A percentile compares a stretch with the other conserved stretches of the same genome.
Evolutionary conservation across 2,888 invertebrate genomes (phyloP).

Genomic region (Drosophila nr. fundita): DNA sequence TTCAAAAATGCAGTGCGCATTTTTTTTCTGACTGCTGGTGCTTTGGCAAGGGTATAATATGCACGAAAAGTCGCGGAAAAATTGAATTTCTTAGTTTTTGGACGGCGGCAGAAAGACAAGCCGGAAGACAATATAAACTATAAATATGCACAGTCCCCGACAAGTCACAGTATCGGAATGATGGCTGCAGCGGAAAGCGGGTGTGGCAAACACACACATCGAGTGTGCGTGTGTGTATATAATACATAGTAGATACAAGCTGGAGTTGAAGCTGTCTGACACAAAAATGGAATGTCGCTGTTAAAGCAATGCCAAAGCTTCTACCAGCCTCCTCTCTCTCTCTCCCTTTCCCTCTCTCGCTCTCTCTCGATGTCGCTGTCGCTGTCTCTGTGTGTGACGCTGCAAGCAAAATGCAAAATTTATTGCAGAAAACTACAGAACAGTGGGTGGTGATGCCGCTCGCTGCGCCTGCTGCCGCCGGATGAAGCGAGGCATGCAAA

Average conservation of each 20-base stretch:
- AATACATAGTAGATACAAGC: constrained; percentile 1
- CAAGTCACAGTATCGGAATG: constrained; percentile 44
- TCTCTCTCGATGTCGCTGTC: background rate
- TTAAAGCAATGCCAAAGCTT: constrained; percentile 39
- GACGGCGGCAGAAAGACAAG: constrained; percentile 17
- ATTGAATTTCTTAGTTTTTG: constrained; percentile 11
- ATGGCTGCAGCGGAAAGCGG: background rate
- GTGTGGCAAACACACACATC: background rate
- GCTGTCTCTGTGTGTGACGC: constrained; percentile 55
- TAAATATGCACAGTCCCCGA: constrained; percentile 66
- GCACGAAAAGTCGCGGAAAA: constrained; percentile 15
- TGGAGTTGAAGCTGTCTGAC: constrained; percentile 50
- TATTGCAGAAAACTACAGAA: constrained; percentile 75
- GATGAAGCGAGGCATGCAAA: constrained; percentile 71
- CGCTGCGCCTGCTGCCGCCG: constrained; percentile 19
- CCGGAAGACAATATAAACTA: constrained; percentile 66
- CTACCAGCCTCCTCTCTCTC: background rate
- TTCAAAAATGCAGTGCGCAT: background rate
- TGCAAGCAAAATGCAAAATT: constrained; percentile 76
- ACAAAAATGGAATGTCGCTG: constrained; percentile 55
- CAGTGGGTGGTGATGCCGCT: constrained; percentile 42
- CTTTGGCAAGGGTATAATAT: constrained; percentile 24
- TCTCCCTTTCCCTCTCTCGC: background rate
- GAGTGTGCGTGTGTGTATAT: constrained; percentile 4
- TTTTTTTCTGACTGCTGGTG: background rate